Conservation (phyloP, 2,113 vertebrate species). For the Gnathonemus longibarbis region DNA sequence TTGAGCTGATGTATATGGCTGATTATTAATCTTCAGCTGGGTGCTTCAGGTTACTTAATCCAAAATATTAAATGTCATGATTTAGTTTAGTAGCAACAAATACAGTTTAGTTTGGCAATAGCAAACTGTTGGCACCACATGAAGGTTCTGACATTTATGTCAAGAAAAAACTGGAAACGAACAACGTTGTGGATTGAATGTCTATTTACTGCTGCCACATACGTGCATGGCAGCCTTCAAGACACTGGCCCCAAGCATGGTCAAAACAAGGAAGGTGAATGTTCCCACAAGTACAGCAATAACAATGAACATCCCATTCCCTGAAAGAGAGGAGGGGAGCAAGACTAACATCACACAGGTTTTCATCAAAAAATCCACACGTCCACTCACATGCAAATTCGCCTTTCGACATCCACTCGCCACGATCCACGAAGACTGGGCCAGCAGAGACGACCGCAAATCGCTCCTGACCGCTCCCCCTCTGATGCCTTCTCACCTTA, state of each 20-base stretch:
- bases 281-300: constrained; percentile 36
- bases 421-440: not conserved
- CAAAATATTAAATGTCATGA: not conserved
- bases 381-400: not conserved
- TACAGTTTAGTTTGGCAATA: not conserved
- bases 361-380: not conserved
- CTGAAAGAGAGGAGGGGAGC: constrained; percentile 33
- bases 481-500: not conserved
- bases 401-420: not conserved
- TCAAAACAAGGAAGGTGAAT: constrained; percentile 38
- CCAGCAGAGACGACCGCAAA: not conserved
- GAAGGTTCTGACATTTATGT: not conserved
- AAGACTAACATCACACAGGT: not conserved
- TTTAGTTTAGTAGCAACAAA: not conserved
- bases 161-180: not conserved
- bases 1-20: not conserved
- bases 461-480: not conserved
- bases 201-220: not conserved
- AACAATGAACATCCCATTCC: constrained; percentile 31
- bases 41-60: not conserved
- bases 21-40: not conserved
- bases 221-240: constrained; percentile 28
- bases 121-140: not conserved
- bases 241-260: constrained; percentile 33
- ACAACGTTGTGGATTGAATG: not conserved